Evolutionary conservation across 2,888 invertebrate species (phyloP).

Genomic region (Aleiodes testaceus): DNA sequence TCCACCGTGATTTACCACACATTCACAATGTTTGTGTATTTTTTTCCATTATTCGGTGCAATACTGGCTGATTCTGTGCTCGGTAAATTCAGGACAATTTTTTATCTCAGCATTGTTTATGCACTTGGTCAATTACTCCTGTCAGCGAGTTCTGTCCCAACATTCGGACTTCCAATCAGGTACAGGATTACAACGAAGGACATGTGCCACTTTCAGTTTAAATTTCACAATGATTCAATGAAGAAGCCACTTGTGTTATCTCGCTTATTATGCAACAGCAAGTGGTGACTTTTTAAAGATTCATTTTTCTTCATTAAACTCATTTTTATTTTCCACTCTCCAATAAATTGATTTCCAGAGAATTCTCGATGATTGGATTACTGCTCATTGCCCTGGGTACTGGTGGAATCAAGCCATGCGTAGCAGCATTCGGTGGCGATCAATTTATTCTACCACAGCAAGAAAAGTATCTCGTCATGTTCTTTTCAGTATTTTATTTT

Average conservation of each 20-base stretch:
- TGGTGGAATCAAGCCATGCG: slow-evolving; percentile 91
- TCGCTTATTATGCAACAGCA: slow-evolving; percentile 3
- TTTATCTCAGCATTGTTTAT: slow-evolving; percentile 91
- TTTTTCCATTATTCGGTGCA: slow-evolving; percentile 92
- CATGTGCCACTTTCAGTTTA: slow-evolving; percentile 41
- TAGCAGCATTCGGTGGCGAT: slow-evolving; percentile 90
- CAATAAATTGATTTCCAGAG: slow-evolving; percentile 69
- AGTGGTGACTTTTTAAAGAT: slow-evolving; percentile 6
- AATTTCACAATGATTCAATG: slow-evolving; percentile 15
- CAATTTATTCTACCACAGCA: slow-evolving; percentile 89
- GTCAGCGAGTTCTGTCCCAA: slow-evolving; percentile 80
- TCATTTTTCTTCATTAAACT: not conserved
- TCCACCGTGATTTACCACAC: slow-evolving; percentile 92
- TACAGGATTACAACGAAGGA: slow-evolving; percentile 63
- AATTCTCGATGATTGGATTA: slow-evolving; percentile 80
- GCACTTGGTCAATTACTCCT: slow-evolving; percentile 87
- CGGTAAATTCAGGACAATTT: slow-evolving; percentile 92
- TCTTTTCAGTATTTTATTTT: slow-evolving; percentile 96
- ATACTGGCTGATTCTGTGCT: slow-evolving; percentile 94
- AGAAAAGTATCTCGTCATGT: slow-evolving; percentile 83
- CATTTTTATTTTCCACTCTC: not conserved
- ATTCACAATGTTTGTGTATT: slow-evolving; percentile 92
- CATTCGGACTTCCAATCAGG: slow-evolving; percentile 77
- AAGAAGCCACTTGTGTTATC: not conserved
- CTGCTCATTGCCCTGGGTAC: slow-evolving; percentile 88